phyloP scores from a whole-genome alignment of 2,113 vertebrate species.

The Gymnarchus niloticus region DNA sequence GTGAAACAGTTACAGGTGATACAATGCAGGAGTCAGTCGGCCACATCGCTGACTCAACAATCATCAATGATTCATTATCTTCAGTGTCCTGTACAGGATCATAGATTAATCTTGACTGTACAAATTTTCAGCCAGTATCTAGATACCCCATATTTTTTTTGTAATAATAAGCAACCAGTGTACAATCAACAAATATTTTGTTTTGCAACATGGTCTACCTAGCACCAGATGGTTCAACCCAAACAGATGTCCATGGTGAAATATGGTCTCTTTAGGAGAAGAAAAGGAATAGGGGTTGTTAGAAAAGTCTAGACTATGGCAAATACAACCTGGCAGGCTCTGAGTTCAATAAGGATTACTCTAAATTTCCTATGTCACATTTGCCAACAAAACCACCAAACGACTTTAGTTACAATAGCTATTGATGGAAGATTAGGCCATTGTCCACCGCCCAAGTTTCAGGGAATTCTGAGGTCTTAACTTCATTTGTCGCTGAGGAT shows the following conservation, averaged over 20 bases:
- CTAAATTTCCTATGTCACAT: neutral
- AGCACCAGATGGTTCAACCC: slow-evolving; percentile 17
- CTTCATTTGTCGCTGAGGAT: neutral
- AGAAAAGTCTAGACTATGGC: slow-evolving; percentile 36
- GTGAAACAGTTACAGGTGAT: neutral
- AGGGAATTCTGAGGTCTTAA: neutral
- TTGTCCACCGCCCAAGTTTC: neutral
- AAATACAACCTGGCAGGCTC: slow-evolving; percentile 42
- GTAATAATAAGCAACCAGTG: neutral
- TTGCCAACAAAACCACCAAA: slow-evolving; percentile 25
- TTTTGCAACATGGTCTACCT: slow-evolving; percentile 5
- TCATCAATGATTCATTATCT: no score
- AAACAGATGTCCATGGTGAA: slow-evolving; percentile 14
- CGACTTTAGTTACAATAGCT: neutral
- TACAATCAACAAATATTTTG: neutral
- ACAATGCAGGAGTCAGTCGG: neutral
- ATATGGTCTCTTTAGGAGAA: neutral
- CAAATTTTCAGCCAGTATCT: neutral
- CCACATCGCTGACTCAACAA: no score
- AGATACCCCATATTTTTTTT: neutral
- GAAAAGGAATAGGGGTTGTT: slow-evolving; percentile 22
- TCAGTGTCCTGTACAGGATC: no score
- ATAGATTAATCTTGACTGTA: neutral
- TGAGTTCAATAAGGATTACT: slow-evolving; percentile 27
- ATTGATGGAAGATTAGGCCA: neutral